Conservation (phyloP, 2,888 invertebrate species). For the Meandrusa payeni region DNA sequence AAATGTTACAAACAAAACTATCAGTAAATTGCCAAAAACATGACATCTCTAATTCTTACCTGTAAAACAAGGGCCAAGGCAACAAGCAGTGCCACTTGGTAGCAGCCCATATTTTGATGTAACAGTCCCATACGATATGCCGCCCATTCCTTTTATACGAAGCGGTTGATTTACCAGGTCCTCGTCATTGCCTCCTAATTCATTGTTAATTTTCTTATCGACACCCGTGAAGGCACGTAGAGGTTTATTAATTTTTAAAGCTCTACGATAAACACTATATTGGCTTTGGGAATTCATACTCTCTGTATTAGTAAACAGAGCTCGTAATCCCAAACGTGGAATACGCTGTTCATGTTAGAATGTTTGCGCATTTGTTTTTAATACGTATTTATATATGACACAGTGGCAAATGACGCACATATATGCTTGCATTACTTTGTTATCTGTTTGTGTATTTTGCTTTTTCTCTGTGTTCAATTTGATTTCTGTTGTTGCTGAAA, state of each 20-base stretch:
- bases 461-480: neutral
- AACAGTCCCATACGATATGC: constrained; percentile 26
- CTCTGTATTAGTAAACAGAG: neutral
- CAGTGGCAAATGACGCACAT: constrained; percentile 14
- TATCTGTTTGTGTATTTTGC: constrained; percentile 1
- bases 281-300: neutral
- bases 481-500: no score
- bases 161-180: constrained; percentile 41
- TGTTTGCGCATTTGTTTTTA: constrained; percentile 1
- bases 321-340: neutral
- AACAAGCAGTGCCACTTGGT: constrained; percentile 37
- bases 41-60: no score
- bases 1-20: no score
- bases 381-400: constrained; percentile 19
- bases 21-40: no score
- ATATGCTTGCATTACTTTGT: neutral
- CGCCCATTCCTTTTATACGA: constrained; percentile 46
- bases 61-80: constrained; percentile 44
- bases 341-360: neutral
- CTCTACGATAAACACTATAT: constrained; percentile 8
- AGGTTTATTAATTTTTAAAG: constrained; percentile 26
- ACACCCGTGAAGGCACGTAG: constrained; percentile 33
- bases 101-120: constrained; percentile 45
- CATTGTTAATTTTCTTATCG: constrained; percentile 27
- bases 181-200: constrained; percentile 40